Base-by-base conservation (phyloP, 2,113 vertebrate species). In the Motacilla alba region DNA sequence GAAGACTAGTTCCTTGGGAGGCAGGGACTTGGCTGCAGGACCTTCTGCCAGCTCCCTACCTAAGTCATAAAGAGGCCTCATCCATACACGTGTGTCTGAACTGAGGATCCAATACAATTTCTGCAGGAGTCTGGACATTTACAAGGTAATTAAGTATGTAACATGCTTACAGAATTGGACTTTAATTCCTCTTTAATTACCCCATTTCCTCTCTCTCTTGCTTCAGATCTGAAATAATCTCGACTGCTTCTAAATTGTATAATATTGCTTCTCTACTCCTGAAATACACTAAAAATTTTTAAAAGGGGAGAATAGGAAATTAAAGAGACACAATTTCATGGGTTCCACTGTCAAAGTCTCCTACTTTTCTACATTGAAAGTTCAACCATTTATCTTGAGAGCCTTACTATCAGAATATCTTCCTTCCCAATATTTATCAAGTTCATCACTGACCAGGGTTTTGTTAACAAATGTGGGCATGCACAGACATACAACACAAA, bases 111-210 rank as follows among this genome's bases (percentile, higher is more conserved):
- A 58, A 33, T 4, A n/a, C 21, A 35, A 83, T 43, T 90, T 66
- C 55, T 37, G 1, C 13, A 17, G 58, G 20, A 90, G 58, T 15
- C 0, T 21, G 24, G 44, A 56, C 41, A 80, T 74, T 66, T 69
- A 69, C 83, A 80, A 73, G 13, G 37, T 24, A 75, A n/a, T 35
- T 66, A 74, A 74, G 28, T 24, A 64, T 18, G 33, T 9, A 81
- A 69, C 47, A 47, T 44, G 37, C 41, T 41, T 83, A 77, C 4
- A 66, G 53, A 83, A 75, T 26, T 35, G 37, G 50, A 59, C 53
- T 83, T 79, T n/a, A 62, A 79, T 66, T 80, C 68, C 41, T 72
- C 55, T 87, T 63, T 68, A 77, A 83, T 90, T 43, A 76, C 49
- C 37, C 63, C 20, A 62, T 76, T 90, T 92, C 58, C 50, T 74